phyloP scores from a whole-genome alignment of 92 coral and sea anemone species.

The Ricordea florida region DNA sequence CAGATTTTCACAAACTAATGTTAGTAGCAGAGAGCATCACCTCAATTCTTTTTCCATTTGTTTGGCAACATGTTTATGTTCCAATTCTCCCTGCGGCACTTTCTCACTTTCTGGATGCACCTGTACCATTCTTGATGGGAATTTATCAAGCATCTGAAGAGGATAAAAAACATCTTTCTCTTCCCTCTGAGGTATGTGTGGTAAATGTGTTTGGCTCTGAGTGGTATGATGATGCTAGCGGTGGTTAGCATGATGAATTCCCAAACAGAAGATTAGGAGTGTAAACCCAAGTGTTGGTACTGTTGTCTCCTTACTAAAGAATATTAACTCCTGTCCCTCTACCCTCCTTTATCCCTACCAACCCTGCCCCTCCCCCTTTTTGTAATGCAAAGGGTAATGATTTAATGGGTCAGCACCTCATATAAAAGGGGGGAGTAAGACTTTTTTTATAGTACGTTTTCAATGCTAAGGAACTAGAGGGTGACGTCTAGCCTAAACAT shows the following conservation, averaged over 20 bases:
- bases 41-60: conserved; percentile 80
- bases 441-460: no score
- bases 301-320: no score
- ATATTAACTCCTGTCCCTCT: no score
- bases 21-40: conserved; percentile 89
- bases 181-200: conserved; percentile 92
- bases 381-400: no score
- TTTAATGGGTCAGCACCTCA: no score
- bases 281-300: no score
- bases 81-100: conserved; percentile 96
- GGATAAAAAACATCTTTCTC: conserved; percentile 63
- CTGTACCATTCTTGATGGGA: conserved; percentile 96
- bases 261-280: not conserved
- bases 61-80: conserved; percentile 99
- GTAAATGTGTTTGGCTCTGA: not conserved
- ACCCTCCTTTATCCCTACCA: no score
- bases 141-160: conserved; percentile 78
- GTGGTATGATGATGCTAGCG: not conserved
- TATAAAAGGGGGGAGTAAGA: no score
- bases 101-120: conserved; percentile 94
- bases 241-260: not conserved
- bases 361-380: no score
- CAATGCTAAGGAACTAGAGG: no score
- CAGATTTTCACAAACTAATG: conserved; percentile 92
- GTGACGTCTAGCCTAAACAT: no score